Base-by-base conservation (phyloP, 2,888 invertebrate genomes). In the Leptogaster cylindrica region DNA sequence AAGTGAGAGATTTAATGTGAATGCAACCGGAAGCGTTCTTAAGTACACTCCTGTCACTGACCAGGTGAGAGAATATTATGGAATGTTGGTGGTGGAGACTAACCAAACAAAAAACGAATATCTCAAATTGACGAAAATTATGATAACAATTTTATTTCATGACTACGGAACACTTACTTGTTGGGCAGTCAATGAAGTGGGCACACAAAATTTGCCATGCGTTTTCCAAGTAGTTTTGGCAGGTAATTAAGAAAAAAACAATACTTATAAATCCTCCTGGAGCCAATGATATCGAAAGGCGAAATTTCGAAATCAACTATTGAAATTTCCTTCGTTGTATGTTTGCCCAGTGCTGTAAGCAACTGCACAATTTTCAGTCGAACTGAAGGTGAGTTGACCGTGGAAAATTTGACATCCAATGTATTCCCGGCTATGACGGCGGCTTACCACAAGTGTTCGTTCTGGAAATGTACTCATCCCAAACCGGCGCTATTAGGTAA, bases 111-210 rank as follows among this genome's bases (percentile, higher is more conserved):
- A 27, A 27, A 28, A 16, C 7, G n/a, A 52, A 27, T 12, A 16
- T 16, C 12, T 8, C 3, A 12, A 28, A 52, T 12, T 52, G 12
- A n/a, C n/a, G n/a, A n/a, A 12, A 18, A 44, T 44, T 0, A 12
- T 28, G 3, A 58, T 3, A 39, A 12, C 1, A 10, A 1, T 20
- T 23, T 8, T 58, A 33, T 27, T 50, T 1, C 71, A 80, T 79
- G 94, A 94, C 84, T 95, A 94, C 81, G 95, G 95, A 68, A 92
- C 92, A 14, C 83, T 95, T 66, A 92, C 92, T 28, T 95, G 95
- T 80, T 88, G 92, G 84, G 94, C 93, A 10, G 84, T 88, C 73
- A 95, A 94, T 82, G 86, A 88, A 74, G 92, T 94, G 67, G 94
- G 94, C 71, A 84, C 89, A 66, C 94, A 94, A 79, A 83, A 88